phyloP scores from a whole-genome alignment of 1,140 invertebrate genomes.

The Drosophila kohkoa region DNA sequence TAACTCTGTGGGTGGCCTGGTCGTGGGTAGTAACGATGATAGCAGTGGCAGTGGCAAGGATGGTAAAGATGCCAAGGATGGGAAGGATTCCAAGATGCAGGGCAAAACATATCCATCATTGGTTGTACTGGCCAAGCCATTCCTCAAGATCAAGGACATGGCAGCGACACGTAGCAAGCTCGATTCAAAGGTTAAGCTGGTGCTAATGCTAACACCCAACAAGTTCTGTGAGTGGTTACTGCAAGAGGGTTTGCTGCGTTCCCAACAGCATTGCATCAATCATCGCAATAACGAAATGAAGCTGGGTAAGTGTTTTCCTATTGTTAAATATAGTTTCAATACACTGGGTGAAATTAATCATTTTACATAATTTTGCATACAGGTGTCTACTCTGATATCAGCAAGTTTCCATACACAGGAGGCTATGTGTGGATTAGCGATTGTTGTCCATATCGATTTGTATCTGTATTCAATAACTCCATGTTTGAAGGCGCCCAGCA shows the following conservation, averaged over 20 bases:
- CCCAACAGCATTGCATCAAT: conserved; percentile 90
- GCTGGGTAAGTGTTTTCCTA: conserved; percentile 86
- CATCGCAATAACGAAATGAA: conserved; percentile 90
- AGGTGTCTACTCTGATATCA: conserved; percentile 93
- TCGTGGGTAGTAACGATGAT: conserved; percentile 86
- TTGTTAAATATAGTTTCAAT: too few species aligned
- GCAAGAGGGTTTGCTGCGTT: conserved; percentile 91
- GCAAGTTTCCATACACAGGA: conserved; percentile 93
- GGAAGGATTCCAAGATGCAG: conserved; percentile 89
- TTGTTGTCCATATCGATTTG: conserved; percentile 92
- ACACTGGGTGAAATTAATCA: too few species aligned
- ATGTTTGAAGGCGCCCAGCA: conserved; percentile 94
- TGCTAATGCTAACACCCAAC: conserved; percentile 91
- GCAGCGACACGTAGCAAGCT: conserved; percentile 86
- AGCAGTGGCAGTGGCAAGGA: conserved; percentile 85
- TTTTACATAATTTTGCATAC: neutral
- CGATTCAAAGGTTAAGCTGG: conserved; percentile 91
- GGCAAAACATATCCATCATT: conserved; percentile 94
- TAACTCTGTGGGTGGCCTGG: conserved; percentile 88
- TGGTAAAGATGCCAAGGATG: conserved; percentile 87
- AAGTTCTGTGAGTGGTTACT: conserved; percentile 96
- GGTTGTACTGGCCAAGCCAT: conserved; percentile 92
- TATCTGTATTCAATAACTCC: conserved; percentile 94
- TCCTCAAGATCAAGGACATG: conserved; percentile 89
- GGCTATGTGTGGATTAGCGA: conserved; percentile 96